Evolutionary conservation across 2,888 invertebrate species (phyloP), one percentile per base, ranked within the genome.

Genomic region (Belgica antarctica): DNA sequence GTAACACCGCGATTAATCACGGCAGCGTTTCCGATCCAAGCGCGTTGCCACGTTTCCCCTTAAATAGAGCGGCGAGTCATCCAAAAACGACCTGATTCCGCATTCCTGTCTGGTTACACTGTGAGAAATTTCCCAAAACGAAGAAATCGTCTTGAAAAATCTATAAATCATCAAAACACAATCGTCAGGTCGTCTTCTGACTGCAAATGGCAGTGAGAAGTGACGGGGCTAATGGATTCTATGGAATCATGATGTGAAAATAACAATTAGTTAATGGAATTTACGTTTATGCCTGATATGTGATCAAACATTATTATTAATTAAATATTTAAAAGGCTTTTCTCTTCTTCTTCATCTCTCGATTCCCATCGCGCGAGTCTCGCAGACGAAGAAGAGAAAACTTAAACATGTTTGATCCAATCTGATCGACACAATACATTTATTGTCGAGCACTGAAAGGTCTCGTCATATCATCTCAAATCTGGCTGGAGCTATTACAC

Each of bases 231-330:
- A 68, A 68, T 68, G 68, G 68, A 68, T 68, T 68, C 68, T 28
- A 57, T 68, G 68, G 57, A 68, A 68, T 68, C 34, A 57, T 68
- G 68, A 68, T 28, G 52, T 47, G 57, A 47, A 66, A 57, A 57
- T 57, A 57, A 57, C 57, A 57, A 59, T 59, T 59, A 59, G 59
- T 59, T 68, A 68, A 68, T 68, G 68, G 68, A 68, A 68, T 68
- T 68, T 68, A 57, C 22, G 57, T 68, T 47, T n/a, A n/a, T n/a
- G 19, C 25, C 17, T 65, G 65, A 46, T 62, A 27, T 63, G 36
- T 66, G 65, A 66, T 66, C 46, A 68, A 68, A 68, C 68, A 68
- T 68, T 47, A 68, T 68, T 68, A 47, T 66, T 66, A 66, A 66
- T 66, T 66, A 66, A 66, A 66, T 47, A 66, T 66, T 66, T 66